A percentile compares a stretch with the other conserved stretches of the same genome.
Evolutionary conservation across 2,888 invertebrate species (phyloP).

Genomic region (Myathropa florea): DNA sequence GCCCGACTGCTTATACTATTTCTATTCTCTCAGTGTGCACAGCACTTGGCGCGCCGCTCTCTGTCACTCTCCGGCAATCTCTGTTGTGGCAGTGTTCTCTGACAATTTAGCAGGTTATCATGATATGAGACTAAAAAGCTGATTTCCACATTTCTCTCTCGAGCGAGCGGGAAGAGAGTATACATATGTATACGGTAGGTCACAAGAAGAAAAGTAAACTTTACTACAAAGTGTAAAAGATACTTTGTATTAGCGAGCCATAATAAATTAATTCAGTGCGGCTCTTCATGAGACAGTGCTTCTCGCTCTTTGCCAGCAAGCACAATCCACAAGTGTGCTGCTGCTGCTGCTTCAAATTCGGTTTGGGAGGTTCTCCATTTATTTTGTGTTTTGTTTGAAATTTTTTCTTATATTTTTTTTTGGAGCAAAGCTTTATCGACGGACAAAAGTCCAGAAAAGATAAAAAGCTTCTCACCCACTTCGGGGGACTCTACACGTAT

Average conservation of each 20-base stretch:
- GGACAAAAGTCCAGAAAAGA: not conserved
- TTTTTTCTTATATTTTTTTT: not conserved
- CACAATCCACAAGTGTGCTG: conserved; percentile 44
- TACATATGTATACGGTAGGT: not conserved
- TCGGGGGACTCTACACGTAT: not conserved
- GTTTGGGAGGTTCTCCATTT: not conserved
- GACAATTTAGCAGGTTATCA: conserved; percentile 54
- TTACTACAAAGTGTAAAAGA: conserved; percentile 34
- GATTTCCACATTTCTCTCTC: conserved; percentile 24
- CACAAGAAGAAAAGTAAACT: conserved; percentile 10
- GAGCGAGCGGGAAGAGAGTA: not conserved
- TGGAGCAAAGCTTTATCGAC: not conserved
- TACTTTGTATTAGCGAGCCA: conserved; percentile 33
- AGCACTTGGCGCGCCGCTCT: conserved; percentile 43
- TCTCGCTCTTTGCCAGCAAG: not conserved
- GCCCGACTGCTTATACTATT: conserved; percentile 43
- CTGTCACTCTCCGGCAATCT: not conserved
- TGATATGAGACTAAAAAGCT: conserved; percentile 36
- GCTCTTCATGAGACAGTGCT: not conserved
- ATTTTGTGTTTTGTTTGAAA: not conserved
- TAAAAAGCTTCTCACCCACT: not conserved
- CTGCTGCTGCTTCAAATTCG: not conserved
- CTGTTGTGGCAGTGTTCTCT: conserved; percentile 15
- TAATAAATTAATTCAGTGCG: conserved; percentile 42
- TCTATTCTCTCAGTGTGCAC: conserved; percentile 22